Evolutionary conservation across 2,113 vertebrate genomes (phyloP), one percentile per base, ranked within the genome.

Genomic region (Lota lota): DNA sequence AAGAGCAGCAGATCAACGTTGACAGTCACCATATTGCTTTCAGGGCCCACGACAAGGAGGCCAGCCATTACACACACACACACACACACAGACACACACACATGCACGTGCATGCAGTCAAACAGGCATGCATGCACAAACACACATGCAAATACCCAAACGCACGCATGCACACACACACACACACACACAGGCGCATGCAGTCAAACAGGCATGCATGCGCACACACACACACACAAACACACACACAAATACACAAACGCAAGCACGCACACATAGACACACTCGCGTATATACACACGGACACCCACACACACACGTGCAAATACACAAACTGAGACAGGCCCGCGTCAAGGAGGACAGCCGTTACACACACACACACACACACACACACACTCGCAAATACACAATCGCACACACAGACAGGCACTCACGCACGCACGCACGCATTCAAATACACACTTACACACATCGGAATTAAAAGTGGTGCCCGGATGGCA

Each of bases 361-460:
- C 18, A 28, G 33, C 61, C 36, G 50, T 19, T 62, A 22, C 20
- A 67, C 18, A 66, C 19, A 36, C 12, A 54, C 53, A 54, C 53
- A 4, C 53, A n/a, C 53, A 54, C 53, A 54, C 53, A 54, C 53
- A 54, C 24, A 24, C 24, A 24, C 24, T 24, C 24, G 24, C 24
- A 33, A 58, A 66, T 28, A 33, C 24, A 24, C 2, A 57, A 74
- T 2, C 11, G 18, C 63, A 51, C 36, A 19, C 6, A 19, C 21
- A 54, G n/a, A n/a, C 14, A 72, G 36, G 24, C 60, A 74, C 58
- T 47, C 66, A 51, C n/a, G 3, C 22, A 24, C 65, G 59, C 19
- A 69, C 64, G 74, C 56, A 8, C 18, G 11, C 17, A 53, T n/a
- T n/a, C 50, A 51, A 11, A 51, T 16, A 51, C 50, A 51, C 10